Percentiles rank a stretch among this genome's conserved stretches.
These are phyloP conservation scores for Drosophila neoperkinsi DNA, from an alignment of 2,888 invertebrate genomes.

Conservation along the genomic window DNA sequence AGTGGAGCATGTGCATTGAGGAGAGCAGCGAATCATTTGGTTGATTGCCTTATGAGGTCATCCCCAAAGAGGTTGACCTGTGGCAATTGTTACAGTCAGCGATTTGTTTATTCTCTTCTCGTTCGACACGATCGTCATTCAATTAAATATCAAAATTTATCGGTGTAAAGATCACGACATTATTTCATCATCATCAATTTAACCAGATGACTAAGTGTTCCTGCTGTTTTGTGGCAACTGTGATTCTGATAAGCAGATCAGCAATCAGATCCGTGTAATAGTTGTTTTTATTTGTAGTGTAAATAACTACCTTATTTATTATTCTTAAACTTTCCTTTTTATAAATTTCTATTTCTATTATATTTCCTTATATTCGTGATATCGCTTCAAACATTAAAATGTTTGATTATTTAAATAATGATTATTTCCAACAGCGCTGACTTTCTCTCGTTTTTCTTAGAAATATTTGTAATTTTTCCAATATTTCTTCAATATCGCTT, in stretches of 20 bases:
- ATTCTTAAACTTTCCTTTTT: not conserved
- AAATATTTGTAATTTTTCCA: not conserved
- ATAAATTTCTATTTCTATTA: not conserved
- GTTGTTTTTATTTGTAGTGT: not conserved
- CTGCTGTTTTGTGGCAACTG: not conserved
- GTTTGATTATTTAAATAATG: not conserved
- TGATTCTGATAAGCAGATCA: not conserved
- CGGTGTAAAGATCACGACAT: slow-evolving; percentile 38
- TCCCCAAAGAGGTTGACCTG: slow-evolving; percentile 52
- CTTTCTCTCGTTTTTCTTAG: not conserved
- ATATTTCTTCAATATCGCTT: not conserved
- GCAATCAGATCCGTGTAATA: not conserved
- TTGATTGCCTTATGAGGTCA: slow-evolving; percentile 64
- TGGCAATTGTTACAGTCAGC: slow-evolving; percentile 37
- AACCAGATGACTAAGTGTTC: slow-evolving; percentile 26
- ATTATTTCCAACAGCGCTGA: not conserved
- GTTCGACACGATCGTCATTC: slow-evolving; percentile 63
- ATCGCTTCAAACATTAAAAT: not conserved
- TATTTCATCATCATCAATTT: slow-evolving; percentile 33
- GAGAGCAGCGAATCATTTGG: slow-evolving; percentile 43
- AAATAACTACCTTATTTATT: not conserved
- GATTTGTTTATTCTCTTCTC: slow-evolving; percentile 52
- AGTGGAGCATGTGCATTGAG: slow-evolving; percentile 34
- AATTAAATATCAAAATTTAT: slow-evolving; percentile 66
- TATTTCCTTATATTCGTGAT: not conserved